Base-by-base conservation (phyloP, 2,113 vertebrate species). In the Myiopsitta monachus region DNA sequence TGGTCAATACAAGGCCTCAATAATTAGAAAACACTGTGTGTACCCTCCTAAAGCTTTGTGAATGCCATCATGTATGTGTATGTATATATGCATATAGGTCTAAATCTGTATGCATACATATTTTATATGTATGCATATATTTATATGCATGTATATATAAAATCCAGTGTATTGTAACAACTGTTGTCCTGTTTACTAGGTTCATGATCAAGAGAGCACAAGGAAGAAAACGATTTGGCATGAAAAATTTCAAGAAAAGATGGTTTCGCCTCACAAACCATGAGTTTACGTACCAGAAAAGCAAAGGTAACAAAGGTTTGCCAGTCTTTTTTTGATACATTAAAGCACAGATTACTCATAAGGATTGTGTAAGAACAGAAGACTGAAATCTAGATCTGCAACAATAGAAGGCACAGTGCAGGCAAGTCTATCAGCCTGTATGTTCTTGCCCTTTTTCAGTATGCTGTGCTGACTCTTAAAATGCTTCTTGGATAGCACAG, bases 171-270 rank as follows among this genome's bases (percentile, higher is more conserved):
- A 31, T 70, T 86, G 22, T 85, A 76, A 61, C 62, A 59, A 6
- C 31, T 30, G 2, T 7, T 80, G 26, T 67, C 43, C 70, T 74
- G 44, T 91, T 91, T 78, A 18, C 64, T 94, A 99, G 99, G 95
- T 99, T 99, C 95, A 99, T 99, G 99, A 99, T 99, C 79, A 99
- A 99, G 97, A 97, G 99, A 95, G 99, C 99, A 3, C 99, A 99
- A 88, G 99, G 99, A 59, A 99, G 99, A 76, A 99, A 99, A 75
- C 98, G 99, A 18, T 99, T 99, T 79, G 99, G 99, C 43, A 99
- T 99, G 98, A 99, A 99, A 97, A 99, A 99, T 96, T 99, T 99
- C 96, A 99, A 99, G 98, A 99, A 99, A 95, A 98, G 99, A 84
- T 99, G 99, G 99, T 99, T 99, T 97, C 99, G 99, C 55, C 98